phyloP scores from a whole-genome alignment of 2,113 vertebrate species.

The Oplegnathus fasciatus region DNA sequence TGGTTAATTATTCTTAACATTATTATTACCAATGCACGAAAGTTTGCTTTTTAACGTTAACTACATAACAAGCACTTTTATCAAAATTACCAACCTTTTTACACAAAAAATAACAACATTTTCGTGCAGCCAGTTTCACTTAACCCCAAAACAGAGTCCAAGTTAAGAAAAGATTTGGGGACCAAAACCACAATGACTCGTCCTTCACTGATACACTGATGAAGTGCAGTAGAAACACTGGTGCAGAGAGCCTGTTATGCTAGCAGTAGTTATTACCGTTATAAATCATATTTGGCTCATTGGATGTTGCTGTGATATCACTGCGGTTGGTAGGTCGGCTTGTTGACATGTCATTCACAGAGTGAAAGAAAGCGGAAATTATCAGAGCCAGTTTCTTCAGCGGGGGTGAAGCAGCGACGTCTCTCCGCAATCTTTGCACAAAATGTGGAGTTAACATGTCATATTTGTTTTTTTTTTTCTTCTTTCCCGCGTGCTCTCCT shows the following conservation, averaged over 20 bases:
- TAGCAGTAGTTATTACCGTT: neutral
- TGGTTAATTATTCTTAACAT: neutral
- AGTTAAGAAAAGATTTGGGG: too few species aligned
- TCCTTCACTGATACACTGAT: neutral
- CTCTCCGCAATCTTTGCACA: conserved; percentile 27
- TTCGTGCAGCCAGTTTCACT: neutral
- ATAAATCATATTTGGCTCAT: conserved; percentile 29
- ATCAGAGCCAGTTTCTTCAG: conserved; percentile 32
- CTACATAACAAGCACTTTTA: neutral
- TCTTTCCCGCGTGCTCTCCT: conserved; percentile 15
- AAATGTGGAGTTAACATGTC: conserved; percentile 45
- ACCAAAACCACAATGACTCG: neutral
- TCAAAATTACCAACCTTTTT: neutral
- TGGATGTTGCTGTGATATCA: conserved; percentile 49
- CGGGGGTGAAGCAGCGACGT: conserved; percentile 25
- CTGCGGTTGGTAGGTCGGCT: conserved; percentile 25
- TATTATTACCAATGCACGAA: neutral
- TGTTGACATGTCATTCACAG: conserved; percentile 56
- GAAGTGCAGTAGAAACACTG: too few species aligned
- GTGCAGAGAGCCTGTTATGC: neutral
- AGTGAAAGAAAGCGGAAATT: conserved; percentile 74
- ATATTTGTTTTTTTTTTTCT: conserved; percentile 19
- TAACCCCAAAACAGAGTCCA: neutral
- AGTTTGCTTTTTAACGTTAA: neutral
- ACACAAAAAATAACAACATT: neutral